Evolutionary conservation across 1,140 invertebrate genomes (phyloP), one percentile per base, ranked within the genome.

Genomic region (Proctacanthus coquilletti): DNA sequence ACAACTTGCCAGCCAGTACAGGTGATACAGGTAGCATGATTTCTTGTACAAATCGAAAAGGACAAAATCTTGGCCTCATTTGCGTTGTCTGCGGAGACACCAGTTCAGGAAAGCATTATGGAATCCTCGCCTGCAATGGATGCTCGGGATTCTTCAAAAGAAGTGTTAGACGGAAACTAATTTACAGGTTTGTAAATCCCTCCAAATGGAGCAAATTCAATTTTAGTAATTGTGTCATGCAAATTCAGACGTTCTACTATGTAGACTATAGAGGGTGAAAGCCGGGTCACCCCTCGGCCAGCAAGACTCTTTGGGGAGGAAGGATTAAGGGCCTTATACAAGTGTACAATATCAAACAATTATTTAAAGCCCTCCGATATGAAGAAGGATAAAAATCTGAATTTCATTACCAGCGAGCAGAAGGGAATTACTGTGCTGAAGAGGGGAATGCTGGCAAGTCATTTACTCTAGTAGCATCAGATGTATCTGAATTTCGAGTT

Each of bases 61-160:
- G 45, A 19, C 56, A 60, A 39, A 69, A 66, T 40, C 65, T 72
- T 4, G 83, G 83, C 4, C 63, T 86, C 11, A 78, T 82, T 14
- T 98, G 92, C 57, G 84, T 95, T 18, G 93, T 97, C 2, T 97
- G 94, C 52, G 92, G 92, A 0, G 93, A 97, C 55, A 94, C 88
- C 2, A 93, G 87, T 38, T 93, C 85, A 4, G 94, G 94, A 1
- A 97, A 97, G 56, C 93, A 98, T 62, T 97, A 96, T 60, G 94
- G 94, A 0, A 98, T 98, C 44, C 70, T 98, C n/a, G 94, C 93
- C 1, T 98, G 95, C 62, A 98, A 98, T 52, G 95, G 95, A 0
- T 98, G 95, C 68, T 93, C 86, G 33, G 95, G 94, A 3, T 98
- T 98, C 67, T 98, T 98, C 70, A 98, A 98, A 55, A 64, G 95